Percentiles rank a stretch among this genome's conserved stretches.
These are phyloP conservation scores for Dicrurus megarhynchus DNA, from an alignment of 2,113 vertebrate species.

Conservation along the genomic window DNA sequence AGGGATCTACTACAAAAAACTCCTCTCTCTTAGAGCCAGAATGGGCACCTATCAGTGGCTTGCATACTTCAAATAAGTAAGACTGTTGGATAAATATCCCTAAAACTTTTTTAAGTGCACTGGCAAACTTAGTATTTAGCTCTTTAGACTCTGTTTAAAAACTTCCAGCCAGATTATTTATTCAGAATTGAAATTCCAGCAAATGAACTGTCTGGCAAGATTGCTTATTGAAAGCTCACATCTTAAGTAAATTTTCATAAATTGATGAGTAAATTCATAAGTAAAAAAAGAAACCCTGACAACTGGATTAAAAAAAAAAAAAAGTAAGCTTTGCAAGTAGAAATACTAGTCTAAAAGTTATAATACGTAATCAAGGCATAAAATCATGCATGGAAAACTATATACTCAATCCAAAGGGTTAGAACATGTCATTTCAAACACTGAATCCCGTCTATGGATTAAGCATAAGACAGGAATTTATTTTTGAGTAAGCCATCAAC, in stretches of 20 bases:
- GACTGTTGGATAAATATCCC: neutral
- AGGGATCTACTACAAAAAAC: neutral
- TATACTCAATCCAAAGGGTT: neutral
- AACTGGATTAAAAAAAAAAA: neutral
- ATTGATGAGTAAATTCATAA: neutral
- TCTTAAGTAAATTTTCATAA: neutral
- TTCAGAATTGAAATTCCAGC: neutral
- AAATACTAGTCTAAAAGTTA: neutral
- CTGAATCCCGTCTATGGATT: neutral
- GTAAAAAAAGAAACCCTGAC: neutral
- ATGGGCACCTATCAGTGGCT: neutral
- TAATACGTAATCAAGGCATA: neutral
- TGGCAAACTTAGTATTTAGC: neutral
- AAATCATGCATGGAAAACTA: neutral
- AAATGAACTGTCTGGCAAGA: neutral
- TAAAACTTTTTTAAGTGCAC: neutral
- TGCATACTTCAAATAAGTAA: neutral
- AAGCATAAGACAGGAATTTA: neutral
- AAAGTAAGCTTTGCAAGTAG: neutral
- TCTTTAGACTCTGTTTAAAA: neutral
- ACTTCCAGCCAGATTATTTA: neutral
- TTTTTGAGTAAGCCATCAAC: neutral
- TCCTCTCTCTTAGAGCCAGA: neutral
- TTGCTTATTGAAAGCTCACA: neutral
- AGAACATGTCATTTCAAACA: neutral